These are phyloP conservation scores for Cygnus buccinator DNA, from an alignment of 2,113 vertebrate genomes.

Conservation along the genomic window DNA sequence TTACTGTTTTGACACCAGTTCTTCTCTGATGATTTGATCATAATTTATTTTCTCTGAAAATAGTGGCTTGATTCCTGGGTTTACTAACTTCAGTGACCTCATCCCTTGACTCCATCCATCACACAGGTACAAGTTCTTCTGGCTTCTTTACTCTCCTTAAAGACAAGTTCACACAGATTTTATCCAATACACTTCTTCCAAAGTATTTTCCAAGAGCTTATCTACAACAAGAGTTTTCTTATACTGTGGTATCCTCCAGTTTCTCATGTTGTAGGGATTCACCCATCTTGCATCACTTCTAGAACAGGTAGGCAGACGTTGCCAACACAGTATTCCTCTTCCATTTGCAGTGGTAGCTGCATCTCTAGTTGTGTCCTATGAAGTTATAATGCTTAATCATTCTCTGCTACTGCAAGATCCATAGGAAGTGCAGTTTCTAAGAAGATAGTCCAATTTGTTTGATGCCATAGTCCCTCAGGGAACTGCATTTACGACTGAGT, in stretches of 20 bases:
- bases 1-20: background rate
- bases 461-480: conserved; percentile 6
- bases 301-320: background rate
- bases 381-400: background rate
- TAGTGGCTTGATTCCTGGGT: background rate
- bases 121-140: background rate
- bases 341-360: background rate
- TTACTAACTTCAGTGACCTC: background rate
- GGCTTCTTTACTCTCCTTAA: background rate
- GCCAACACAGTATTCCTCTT: background rate
- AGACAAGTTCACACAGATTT: background rate
- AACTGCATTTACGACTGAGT: background rate
- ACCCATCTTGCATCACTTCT: background rate
- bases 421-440: background rate
- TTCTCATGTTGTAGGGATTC: background rate
- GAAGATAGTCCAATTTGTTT: conserved; percentile 29
- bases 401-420: background rate
- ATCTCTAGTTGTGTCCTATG: background rate
- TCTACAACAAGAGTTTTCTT: background rate
- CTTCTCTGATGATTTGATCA: background rate
- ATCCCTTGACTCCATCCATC: accelerated
- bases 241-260: background rate
- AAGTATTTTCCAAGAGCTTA: background rate
- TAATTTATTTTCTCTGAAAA: background rate
- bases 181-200: background rate